phyloP scores from a whole-genome alignment of 2,888 invertebrate genomes.

The Tryphoninae sp. region DNA sequence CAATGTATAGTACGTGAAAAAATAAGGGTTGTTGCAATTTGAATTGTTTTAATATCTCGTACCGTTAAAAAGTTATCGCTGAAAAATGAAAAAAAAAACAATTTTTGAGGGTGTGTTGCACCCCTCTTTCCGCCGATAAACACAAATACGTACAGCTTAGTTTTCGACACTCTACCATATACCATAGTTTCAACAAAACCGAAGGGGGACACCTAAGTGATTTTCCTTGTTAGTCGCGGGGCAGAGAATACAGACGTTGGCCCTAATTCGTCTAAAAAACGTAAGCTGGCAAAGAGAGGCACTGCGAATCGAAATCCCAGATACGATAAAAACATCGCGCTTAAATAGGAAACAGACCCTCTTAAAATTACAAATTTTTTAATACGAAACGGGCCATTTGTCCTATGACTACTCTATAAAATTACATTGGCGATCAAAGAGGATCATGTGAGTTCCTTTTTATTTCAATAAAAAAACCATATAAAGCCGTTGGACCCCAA shows the following conservation, averaged over 20 bases:
- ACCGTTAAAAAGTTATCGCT: too few species aligned
- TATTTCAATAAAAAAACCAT: slow-evolving; percentile 49
- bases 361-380: neutral
- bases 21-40: too few species aligned
- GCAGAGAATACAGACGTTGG: slow-evolving; percentile 28
- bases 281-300: neutral
- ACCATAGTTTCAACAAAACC: too few species aligned
- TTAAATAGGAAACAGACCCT: slow-evolving; percentile 10
- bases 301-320: slow-evolving; percentile 11
- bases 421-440: neutral
- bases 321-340: slow-evolving; percentile 24
- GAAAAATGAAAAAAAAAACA: too few species aligned
- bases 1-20: too few species aligned
- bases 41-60: too few species aligned
- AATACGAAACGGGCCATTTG: slow-evolving; percentile 1
- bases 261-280: slow-evolving; percentile 14
- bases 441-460: slow-evolving; percentile 8
- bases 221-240: too few species aligned
- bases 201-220: too few species aligned
- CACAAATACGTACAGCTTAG: too few species aligned
- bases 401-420: neutral
- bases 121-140: too few species aligned
- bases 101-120: too few species aligned
- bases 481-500: slow-evolving; percentile 5
- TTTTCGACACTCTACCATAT: too few species aligned